Evolutionary conservation across 2,113 vertebrate genomes (phyloP).

Genomic region (Cromileptes altivelis): DNA sequence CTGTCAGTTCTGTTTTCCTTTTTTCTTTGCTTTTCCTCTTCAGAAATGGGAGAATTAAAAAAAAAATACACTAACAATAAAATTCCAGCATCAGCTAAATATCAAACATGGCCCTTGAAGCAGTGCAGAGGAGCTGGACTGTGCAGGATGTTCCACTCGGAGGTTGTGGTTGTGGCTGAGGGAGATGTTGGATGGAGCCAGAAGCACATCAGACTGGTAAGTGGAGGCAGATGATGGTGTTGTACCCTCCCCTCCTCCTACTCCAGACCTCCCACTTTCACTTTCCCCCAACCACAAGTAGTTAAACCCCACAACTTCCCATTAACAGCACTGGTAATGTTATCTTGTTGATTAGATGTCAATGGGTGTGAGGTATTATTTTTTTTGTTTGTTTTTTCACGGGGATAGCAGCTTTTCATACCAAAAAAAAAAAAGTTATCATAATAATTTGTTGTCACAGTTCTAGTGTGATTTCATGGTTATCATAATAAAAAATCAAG

Average conservation of each 20-base stretch:
- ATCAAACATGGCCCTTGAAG: constrained; percentile 64
- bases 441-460: constrained; percentile 19
- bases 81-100: constrained; percentile 73
- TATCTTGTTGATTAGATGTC: constrained; percentile 27
- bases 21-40: constrained; percentile 38
- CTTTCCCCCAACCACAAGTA: constrained; percentile 61
- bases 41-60: constrained; percentile 32
- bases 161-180: constrained; percentile 73
- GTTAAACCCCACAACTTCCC: constrained; percentile 51
- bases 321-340: constrained; percentile 51
- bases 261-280: constrained; percentile 73
- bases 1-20: constrained; percentile 16
- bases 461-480: constrained; percentile 8
- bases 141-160: constrained; percentile 64
- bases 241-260: constrained; percentile 50
- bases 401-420: neutral
- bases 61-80: constrained; percentile 44
- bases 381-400: neutral
- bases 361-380: neutral
- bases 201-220: constrained; percentile 72
- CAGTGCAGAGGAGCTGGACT: constrained; percentile 46
- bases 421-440: neutral
- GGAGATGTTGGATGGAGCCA: constrained; percentile 60
- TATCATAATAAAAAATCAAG: neutral
- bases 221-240: constrained; percentile 74